Percentiles rank a stretch among this genome's conserved stretches.
These are phyloP conservation scores for Phyto melanocephala DNA, from an alignment of 2,888 invertebrate genomes.

Conservation along the genomic window DNA sequence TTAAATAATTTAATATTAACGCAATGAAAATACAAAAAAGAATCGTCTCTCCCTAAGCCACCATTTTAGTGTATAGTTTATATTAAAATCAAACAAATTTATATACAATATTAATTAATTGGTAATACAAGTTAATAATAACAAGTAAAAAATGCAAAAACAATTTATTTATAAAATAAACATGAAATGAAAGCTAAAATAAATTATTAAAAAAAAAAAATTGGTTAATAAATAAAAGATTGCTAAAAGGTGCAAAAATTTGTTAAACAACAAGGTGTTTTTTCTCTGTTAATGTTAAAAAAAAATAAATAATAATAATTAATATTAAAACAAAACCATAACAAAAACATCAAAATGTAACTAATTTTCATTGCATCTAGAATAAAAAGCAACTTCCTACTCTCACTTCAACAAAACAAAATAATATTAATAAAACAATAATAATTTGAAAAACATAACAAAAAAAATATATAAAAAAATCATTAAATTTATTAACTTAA, in stretches of 20 bases:
- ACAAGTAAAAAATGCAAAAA: neutral
- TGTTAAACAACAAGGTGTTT: neutral
- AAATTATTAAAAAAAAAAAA: neutral
- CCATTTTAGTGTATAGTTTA: neutral
- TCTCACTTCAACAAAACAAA: too few relatives aligned
- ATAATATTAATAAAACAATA: too few relatives aligned
- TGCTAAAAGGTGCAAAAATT: neutral
- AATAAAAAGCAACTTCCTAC: neutral
- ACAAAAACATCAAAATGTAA: neutral
- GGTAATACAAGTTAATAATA: conserved; percentile 9
- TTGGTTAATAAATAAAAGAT: neutral
- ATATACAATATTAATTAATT: conserved; percentile 33
- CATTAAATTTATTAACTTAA: too few relatives aligned
- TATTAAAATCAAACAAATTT: conserved; percentile 4
- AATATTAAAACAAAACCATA: too few relatives aligned
- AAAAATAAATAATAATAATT: conserved; percentile 16
- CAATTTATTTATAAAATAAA: neutral
- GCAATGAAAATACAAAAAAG: neutral
- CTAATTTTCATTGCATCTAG: conserved; percentile 1
- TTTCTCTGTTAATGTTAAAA: neutral
- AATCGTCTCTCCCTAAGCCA: neutral
- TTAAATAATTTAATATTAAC: neutral
- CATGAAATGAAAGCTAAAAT: neutral
- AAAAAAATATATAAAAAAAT: too few relatives aligned
- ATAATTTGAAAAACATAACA: too few relatives aligned